Conservation (phyloP, 2,797 vertebrate species). For the Anas acuta region DNA sequence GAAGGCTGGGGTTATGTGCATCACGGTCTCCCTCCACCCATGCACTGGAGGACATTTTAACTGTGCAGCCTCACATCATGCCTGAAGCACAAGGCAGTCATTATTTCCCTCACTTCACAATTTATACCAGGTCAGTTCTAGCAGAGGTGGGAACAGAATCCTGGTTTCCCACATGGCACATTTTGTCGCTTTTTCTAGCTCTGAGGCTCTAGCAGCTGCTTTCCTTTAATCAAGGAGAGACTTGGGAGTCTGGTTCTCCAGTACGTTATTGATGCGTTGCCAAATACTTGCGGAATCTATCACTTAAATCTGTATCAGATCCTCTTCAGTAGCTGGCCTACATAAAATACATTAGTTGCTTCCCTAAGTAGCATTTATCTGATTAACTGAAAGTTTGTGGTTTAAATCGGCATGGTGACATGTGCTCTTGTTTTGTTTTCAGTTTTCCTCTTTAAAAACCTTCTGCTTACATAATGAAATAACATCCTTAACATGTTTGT, state of each 20-base stretch:
- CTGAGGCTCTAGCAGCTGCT: conserved; percentile 49
- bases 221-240: conserved; percentile 50
- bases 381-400: conserved; percentile 33
- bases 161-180: conserved; percentile 43
- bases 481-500: neutral
- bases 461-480: conserved; percentile 36
- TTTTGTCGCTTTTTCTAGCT: conserved; percentile 41
- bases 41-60: conserved; percentile 1
- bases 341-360: conserved; percentile 1
- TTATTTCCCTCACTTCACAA: conserved; percentile 38
- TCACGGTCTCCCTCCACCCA: neutral
- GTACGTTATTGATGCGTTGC: neutral
- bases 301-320: conserved; percentile 39
- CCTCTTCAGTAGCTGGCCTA: neutral
- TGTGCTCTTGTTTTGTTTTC: neutral
- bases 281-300: conserved; percentile 44
- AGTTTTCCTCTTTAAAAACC: conserved; percentile 23
- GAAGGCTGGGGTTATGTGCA: neutral
- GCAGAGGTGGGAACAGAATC: conserved; percentile 13
- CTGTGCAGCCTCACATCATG: conserved; percentile 8
- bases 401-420: conserved; percentile 11
- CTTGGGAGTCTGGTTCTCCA: conserved; percentile 2
- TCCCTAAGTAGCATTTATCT: conserved; percentile 12
- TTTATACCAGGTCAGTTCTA: conserved; percentile 46
- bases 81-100: conserved; percentile 6